These are phyloP conservation scores for Amia ocellicauda DNA, from an alignment of 2,113 vertebrate species.

Conservation along the genomic window DNA sequence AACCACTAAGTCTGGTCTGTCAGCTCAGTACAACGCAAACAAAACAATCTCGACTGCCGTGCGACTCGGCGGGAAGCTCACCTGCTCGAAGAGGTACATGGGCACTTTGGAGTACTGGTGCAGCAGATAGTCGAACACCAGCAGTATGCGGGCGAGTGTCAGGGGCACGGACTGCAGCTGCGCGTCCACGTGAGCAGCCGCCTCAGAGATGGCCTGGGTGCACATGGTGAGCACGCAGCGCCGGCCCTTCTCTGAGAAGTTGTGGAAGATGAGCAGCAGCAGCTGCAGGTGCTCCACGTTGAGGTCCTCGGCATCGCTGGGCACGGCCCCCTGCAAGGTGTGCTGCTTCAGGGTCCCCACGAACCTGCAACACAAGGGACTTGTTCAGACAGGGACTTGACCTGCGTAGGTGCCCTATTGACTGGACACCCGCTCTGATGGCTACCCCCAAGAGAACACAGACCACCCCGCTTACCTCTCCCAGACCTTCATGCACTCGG, in stretches of 20 bases:
- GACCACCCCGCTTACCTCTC: slow-evolving; percentile 80
- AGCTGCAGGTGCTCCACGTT: slow-evolving; percentile 95
- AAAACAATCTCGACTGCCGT: too few species aligned
- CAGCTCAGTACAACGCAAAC: neutral
- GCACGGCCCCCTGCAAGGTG: slow-evolving; percentile 78
- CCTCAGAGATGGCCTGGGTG: slow-evolving; percentile 84
- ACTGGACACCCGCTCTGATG: neutral
- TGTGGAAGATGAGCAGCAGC: slow-evolving; percentile 95
- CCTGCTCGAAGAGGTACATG: slow-evolving; percentile 92
- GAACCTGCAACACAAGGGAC: slow-evolving; percentile 66
- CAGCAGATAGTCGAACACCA: slow-evolving; percentile 92
- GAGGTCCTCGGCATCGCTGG: slow-evolving; percentile 83
- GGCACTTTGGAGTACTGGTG: slow-evolving; percentile 92
- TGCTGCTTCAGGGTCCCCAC: slow-evolving; percentile 89
- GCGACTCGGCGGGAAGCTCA: slow-evolving; percentile 35
- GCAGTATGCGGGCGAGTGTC: slow-evolving; percentile 78
- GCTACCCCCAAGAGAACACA: neutral
- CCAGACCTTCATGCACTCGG: slow-evolving; percentile 95
- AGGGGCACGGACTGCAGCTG: slow-evolving; percentile 83
- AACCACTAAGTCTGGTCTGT: neutral
- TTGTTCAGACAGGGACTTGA: too few species aligned
- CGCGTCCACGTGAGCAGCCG: slow-evolving; percentile 74
- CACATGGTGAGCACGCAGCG: slow-evolving; percentile 73
- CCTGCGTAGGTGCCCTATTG: too few species aligned
- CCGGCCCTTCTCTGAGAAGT: slow-evolving; percentile 84